A percentile compares a stretch with the other conserved stretches of the same genome.
Evolutionary conservation across 2,113 vertebrate genomes (phyloP).

Genomic region (Genyomyrus donnyi): DNA sequence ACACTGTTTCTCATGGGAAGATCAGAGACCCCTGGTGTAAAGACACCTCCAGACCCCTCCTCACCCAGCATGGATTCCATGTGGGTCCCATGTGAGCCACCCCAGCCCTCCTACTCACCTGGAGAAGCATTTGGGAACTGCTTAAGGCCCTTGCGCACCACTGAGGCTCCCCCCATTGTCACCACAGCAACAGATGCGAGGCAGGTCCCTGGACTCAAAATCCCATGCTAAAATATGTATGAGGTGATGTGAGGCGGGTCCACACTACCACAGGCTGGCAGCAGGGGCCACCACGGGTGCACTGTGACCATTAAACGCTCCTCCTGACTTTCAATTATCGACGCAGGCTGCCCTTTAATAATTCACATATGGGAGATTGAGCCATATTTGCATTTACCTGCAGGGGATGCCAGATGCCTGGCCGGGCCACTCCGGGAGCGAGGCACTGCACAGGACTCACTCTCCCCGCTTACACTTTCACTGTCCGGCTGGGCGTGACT

Average conservation of each 20-base stretch:
- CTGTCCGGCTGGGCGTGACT: neutral
- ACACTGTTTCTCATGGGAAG: neutral
- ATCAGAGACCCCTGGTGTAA: neutral
- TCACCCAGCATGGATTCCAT: neutral
- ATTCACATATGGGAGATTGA: conserved; percentile 5
- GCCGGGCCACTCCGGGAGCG: neutral
- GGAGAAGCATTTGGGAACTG: conserved; percentile 1
- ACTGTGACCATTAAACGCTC: conserved; percentile 24
- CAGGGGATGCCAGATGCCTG: neutral
- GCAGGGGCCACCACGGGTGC: conserved; percentile 15
- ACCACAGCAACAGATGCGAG: conserved; percentile 31
- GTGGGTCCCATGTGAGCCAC: neutral
- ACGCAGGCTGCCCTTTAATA: conserved; percentile 15
- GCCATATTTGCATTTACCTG: neutral
- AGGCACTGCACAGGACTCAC: neutral
- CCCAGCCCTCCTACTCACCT: neutral
- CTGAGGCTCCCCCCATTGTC: conserved; percentile 3
- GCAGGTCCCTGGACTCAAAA: conserved; percentile 21
- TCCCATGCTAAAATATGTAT: conserved; percentile 28
- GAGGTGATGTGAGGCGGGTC: conserved; percentile 16
- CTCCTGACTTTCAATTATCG: conserved; percentile 24
- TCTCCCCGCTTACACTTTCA: neutral
- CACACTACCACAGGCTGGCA: conserved; percentile 16
- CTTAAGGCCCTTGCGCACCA: neutral
- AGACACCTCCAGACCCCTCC: neutral